Percentiles rank a stretch among this genome's conserved stretches.
These are phyloP conservation scores for Sycobia sp. DNA, from an alignment of 1,140 invertebrate species.

Conservation along the genomic window DNA sequence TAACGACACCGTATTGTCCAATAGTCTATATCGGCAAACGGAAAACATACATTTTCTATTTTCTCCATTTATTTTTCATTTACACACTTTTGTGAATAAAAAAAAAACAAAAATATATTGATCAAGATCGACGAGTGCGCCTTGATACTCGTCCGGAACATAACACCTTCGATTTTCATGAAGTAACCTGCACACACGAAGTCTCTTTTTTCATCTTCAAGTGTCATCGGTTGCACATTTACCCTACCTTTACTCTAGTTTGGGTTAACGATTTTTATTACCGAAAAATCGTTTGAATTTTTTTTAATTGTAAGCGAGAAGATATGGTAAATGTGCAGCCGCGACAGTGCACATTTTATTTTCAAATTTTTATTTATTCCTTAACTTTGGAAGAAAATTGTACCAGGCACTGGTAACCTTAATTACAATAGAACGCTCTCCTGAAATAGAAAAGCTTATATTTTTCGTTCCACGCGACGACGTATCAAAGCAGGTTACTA, in stretches of 20 bases:
- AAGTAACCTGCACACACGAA: constrained; percentile 35
- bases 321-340: constrained; percentile 24
- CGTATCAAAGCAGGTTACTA: constrained; percentile 38
- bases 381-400: constrained; percentile 32
- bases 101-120: constrained; percentile 35
- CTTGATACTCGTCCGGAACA: constrained; percentile 38
- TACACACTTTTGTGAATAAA: constrained; percentile 30
- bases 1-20: constrained; percentile 41
- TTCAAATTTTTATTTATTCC: constrained; percentile 7
- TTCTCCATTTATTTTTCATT: constrained; percentile 14
- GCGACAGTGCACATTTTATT: neutral
- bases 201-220: constrained; percentile 10
- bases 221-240: constrained; percentile 11
- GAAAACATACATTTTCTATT: constrained; percentile 23
- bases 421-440: constrained; percentile 31
- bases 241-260: constrained; percentile 33
- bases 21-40: constrained; percentile 41
- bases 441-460: constrained; percentile 33
- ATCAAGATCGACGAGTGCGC: constrained; percentile 32
- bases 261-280: constrained; percentile 18
- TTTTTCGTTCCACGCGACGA: constrained; percentile 30
- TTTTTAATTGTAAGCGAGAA: constrained; percentile 31
- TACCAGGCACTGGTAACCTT: constrained; percentile 36
- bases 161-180: constrained; percentile 32
- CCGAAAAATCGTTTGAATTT: constrained; percentile 12